These are phyloP conservation scores for Dysmachus trigonus DNA, from an alignment of 2,888 invertebrate species.

Conservation along the genomic window DNA sequence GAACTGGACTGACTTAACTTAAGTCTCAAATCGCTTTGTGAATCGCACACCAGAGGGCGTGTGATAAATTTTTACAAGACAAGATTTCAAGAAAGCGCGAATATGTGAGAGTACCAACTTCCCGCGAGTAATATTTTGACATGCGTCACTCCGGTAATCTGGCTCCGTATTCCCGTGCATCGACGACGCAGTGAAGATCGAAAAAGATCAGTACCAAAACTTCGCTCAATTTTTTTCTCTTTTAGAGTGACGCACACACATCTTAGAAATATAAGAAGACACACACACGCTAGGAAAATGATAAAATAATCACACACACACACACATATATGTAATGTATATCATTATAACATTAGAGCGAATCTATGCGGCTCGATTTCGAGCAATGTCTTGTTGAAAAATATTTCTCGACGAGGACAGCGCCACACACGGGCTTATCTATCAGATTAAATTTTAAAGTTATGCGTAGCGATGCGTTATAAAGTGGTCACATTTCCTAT, in stretches of 20 bases:
- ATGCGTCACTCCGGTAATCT: conserved; percentile 30
- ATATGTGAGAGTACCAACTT: not conserved
- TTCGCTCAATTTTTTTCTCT: not conserved
- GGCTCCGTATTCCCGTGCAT: not conserved
- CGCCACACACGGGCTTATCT: not conserved
- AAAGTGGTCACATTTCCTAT: not conserved
- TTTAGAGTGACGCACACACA: not conserved
- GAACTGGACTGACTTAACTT: conserved; percentile 56
- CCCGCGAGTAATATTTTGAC: not conserved
- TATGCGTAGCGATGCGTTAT: conserved; percentile 31
- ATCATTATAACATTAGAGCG: not conserved
- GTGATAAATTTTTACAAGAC: conserved; percentile 25
- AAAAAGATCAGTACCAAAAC: conserved; percentile 24
- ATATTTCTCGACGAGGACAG: not conserved
- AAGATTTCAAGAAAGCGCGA: not conserved
- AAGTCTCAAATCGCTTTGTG: conserved; percentile 1
- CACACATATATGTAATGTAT: too few species aligned
- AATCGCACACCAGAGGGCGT: conserved; percentile 29
- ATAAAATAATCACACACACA: not conserved
- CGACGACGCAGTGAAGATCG: not conserved
- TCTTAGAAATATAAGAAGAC: not conserved
- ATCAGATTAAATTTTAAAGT: conserved; percentile 12
- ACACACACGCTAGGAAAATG: not conserved
- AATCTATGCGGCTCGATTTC: not conserved
- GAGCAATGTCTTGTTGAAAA: conserved; percentile 13